A percentile compares a stretch with the other conserved stretches of the same genome.
Evolutionary conservation across 2,797 vertebrate species (phyloP).

Genomic region (Champsocephalus gunnari): DNA sequence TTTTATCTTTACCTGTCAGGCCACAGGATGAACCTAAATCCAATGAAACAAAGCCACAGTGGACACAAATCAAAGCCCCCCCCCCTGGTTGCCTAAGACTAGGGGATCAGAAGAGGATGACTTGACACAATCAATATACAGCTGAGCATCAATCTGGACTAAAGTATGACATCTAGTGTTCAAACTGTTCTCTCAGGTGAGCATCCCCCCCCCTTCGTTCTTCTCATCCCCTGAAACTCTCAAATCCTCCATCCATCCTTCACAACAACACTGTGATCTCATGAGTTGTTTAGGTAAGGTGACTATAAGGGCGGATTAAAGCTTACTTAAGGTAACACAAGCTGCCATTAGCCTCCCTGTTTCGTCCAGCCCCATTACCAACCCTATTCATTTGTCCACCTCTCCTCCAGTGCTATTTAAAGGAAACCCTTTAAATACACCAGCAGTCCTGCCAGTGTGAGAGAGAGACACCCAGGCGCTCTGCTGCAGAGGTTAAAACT

Average conservation of each 20-base stretch:
- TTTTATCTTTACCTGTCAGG: conserved; percentile 56
- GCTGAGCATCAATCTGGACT: conserved; percentile 29
- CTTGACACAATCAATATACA: conserved; percentile 36
- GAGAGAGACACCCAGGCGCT: conserved; percentile 15
- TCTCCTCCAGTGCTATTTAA: conserved; percentile 75
- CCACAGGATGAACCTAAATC: conserved; percentile 46
- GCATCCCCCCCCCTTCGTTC: not conserved
- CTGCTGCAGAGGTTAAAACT: conserved; percentile 13
- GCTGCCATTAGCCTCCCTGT: conserved; percentile 40
- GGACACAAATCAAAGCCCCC: conserved; percentile 24
- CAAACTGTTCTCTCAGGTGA: conserved; percentile 6
- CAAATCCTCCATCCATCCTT: not conserved
- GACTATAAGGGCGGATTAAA: conserved; percentile 33
- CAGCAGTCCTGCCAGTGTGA: conserved; percentile 49
- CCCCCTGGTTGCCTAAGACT: not conserved
- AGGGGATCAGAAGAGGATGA: conserved; percentile 33
- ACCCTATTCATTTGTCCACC: conserved; percentile 44
- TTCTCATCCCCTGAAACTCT: conserved; percentile 14
- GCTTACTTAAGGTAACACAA: conserved; percentile 74
- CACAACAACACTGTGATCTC: not conserved
- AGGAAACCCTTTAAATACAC: conserved; percentile 74
- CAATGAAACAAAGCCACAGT: conserved; percentile 23
- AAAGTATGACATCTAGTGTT: not conserved
- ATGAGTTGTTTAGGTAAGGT: conserved; percentile 32
- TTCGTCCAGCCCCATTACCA: conserved; percentile 35